These are phyloP conservation scores for Probaryconus sp. DNA, from an alignment of 1,140 invertebrate species.

Conservation along the genomic window DNA sequence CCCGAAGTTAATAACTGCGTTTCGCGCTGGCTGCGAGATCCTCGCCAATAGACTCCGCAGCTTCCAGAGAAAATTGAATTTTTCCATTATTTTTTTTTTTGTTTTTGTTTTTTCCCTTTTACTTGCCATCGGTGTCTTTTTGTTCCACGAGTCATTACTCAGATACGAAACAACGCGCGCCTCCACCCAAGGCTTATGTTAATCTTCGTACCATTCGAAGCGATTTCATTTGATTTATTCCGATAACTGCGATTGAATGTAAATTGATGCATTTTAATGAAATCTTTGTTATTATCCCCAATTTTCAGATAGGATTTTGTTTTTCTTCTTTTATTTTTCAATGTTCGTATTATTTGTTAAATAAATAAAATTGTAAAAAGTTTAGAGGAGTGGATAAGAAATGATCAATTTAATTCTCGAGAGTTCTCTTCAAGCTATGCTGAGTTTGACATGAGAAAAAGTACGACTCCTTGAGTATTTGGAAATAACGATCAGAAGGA, in stretches of 20 bases:
- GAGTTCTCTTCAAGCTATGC: no score
- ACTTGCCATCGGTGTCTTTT: slow-evolving; percentile 11
- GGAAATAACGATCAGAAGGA: no score
- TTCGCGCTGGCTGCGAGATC: slow-evolving; percentile 26
- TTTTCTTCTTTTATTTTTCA: no score
- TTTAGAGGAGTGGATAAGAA: no score
- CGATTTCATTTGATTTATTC: slow-evolving; percentile 52
- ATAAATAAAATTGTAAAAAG: no score
- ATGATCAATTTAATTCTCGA: no score
- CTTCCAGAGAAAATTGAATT: slow-evolving; percentile 54
- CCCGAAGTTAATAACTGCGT: slow-evolving; percentile 55
- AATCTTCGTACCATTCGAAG: slow-evolving; percentile 29
- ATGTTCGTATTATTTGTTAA: no score
- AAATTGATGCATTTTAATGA: slow-evolving; percentile 51
- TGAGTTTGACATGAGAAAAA: no score
- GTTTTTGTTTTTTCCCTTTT: slow-evolving; percentile 32
- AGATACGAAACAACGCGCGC: slow-evolving; percentile 46
- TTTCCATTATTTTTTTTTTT: slow-evolving; percentile 33
- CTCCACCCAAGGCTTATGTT: slow-evolving; percentile 42
- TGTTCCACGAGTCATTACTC: slow-evolving; percentile 46
- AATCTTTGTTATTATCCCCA: slow-evolving; percentile 39
- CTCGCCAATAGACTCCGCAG: slow-evolving; percentile 14
- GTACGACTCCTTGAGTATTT: no score
- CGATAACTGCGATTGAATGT: slow-evolving; percentile 50
- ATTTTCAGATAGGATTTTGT: no score